phyloP scores from a whole-genome alignment of 2,888 invertebrate species.

The Melitaea athalia region DNA sequence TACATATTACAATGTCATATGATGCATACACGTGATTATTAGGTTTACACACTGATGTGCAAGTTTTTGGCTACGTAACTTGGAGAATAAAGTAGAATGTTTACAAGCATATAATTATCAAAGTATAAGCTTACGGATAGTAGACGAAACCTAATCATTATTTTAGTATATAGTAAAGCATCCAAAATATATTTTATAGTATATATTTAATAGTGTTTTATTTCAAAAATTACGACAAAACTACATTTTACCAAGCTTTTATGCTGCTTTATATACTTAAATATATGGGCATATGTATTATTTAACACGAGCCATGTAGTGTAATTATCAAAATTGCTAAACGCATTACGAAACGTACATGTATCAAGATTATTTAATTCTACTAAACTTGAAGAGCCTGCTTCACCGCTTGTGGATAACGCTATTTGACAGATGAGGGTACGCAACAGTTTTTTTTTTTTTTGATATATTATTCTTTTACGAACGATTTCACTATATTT shows the following conservation, averaged over 20 bases:
- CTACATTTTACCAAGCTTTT: no score
- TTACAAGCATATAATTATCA: background rate
- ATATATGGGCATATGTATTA: conserved; percentile 11
- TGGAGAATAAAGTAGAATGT: background rate
- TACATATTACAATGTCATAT: background rate
- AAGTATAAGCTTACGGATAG: background rate
- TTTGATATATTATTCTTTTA: no score
- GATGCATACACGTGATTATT: background rate
- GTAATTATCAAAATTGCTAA: conserved; percentile 1
- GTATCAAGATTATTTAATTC: background rate
- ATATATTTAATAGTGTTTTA: no score
- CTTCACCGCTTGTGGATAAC: no score
- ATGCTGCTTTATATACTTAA: conserved; percentile 9
- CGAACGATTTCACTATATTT: no score
- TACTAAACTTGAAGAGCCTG: background rate
- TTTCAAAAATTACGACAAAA: no score
- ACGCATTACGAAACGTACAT: background rate
- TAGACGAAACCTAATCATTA: background rate
- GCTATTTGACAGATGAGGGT: no score
- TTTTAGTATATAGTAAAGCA: no score
- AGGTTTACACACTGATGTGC: no score
- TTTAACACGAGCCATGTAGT: background rate
- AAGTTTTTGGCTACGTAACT: background rate
- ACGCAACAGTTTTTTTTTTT: no score
- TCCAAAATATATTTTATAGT: no score